These are phyloP conservation scores for Lucilia cuprina DNA, from an alignment of 1,140 invertebrate species.

Conservation along the genomic window DNA sequence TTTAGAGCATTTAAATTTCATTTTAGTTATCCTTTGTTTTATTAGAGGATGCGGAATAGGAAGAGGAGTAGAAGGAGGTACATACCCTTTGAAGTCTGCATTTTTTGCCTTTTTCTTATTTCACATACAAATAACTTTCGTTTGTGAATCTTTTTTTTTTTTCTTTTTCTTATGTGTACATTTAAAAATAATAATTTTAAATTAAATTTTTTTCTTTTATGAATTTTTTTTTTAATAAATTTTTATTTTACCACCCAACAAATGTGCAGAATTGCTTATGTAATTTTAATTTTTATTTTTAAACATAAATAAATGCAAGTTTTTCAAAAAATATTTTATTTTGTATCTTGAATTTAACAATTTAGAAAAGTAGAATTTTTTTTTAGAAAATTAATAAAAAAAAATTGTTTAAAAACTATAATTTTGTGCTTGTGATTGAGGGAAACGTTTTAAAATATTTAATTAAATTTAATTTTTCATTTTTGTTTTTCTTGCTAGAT, in stretches of 20 bases:
- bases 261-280: constrained; percentile 20
- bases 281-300: constrained; percentile 20
- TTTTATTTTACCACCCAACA: not conserved
- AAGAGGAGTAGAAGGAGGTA: not conserved
- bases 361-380: not conserved
- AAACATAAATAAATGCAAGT: constrained; percentile 32
- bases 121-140: not conserved
- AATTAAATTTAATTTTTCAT: not conserved
- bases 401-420: too few relatives aligned
- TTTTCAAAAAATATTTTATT: constrained; percentile 18
- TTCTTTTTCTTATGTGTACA: not conserved
- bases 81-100: constrained; percentile 13
- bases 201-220: not conserved
- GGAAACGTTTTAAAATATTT: not conserved
- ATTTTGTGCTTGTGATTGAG: not conserved
- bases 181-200: constrained; percentile 13
- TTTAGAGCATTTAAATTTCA: not conserved
- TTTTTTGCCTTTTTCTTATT: not conserved
- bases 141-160: not conserved
- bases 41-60: not conserved
- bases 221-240: not conserved
- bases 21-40: not conserved
- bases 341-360: not conserved
- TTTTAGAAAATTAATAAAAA: not conserved
- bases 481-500: not conserved